Conservation (phyloP, 2,888 invertebrate species). For the Drosophila prostipennis region DNA sequence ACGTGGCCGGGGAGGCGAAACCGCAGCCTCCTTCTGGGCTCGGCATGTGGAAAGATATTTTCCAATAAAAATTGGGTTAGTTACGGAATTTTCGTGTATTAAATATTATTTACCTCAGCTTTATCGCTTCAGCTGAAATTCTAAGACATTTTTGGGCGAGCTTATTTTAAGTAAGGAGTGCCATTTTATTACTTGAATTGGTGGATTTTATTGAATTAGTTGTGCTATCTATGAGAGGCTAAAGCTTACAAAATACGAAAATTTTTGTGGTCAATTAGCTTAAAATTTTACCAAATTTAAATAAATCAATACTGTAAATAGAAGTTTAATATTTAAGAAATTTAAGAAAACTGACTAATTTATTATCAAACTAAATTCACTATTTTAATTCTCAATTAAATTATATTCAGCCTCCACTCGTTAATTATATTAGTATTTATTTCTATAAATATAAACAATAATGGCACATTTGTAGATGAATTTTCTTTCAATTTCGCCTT, state of each 20-base stretch:
- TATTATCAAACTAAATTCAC: no score
- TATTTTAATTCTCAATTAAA: no score
- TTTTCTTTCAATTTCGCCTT: background rate
- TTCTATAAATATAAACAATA: no score
- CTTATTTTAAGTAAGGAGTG: background rate
- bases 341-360: no score
- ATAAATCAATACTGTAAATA: no score
- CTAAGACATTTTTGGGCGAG: background rate
- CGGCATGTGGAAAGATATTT: conserved; percentile 28
- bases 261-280: no score
- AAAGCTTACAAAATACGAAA: no score
- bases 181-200: background rate
- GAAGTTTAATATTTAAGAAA: no score
- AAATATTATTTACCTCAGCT: conserved; percentile 21
- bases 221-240: no score
- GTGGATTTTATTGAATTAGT: background rate
- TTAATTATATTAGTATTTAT: no score
- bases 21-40: conserved; percentile 19
- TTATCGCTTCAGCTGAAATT: conserved; percentile 1
- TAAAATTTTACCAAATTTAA: background rate
- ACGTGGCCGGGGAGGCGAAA: conserved; percentile 18
- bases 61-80: conserved; percentile 32
- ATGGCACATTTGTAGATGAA: background rate
- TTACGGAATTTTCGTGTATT: conserved; percentile 29
- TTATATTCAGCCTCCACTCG: no score